Evolutionary conservation across 2,113 vertebrate genomes (phyloP).

Genomic region (Pseudolaguvia tuberculata): DNA sequence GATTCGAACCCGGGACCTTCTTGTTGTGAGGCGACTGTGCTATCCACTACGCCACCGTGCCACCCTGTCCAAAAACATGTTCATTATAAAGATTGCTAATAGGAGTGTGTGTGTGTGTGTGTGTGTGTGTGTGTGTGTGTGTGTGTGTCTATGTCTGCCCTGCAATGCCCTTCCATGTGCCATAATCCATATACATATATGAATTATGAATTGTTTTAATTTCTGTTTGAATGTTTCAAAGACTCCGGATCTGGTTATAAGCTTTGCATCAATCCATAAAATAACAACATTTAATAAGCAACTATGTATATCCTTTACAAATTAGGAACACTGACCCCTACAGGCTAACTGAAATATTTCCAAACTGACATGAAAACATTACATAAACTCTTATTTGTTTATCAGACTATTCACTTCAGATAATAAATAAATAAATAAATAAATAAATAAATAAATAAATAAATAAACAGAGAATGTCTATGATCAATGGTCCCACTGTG

Average conservation of each 20-base stretch:
- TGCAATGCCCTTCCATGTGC: background rate
- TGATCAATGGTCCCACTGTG: constrained; percentile 20
- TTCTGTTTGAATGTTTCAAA: background rate
- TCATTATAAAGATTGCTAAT: too few species aligned
- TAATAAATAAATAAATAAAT: background rate
- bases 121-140: too few species aligned
- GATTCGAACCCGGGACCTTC: too few species aligned
- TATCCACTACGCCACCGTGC: too few species aligned
- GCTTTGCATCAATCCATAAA: background rate
- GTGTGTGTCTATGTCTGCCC: too few species aligned
- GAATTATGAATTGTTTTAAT: background rate
- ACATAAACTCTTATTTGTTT: constrained; percentile 7
- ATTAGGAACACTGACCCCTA: constrained; percentile 37
- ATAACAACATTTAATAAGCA: background rate
- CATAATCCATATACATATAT: background rate
- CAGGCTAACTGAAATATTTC: constrained; percentile 21
- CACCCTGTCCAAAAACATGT: too few species aligned
- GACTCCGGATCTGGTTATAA: background rate
- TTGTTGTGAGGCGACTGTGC: too few species aligned
- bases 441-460: too few species aligned
- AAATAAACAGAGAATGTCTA: background rate
- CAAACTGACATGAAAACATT: background rate
- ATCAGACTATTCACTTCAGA: background rate
- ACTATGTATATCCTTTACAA: background rate
- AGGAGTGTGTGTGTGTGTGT: too few species aligned